Evolutionary conservation across 2,797 vertebrate genomes (phyloP).

Genomic region (Darevskia nairensis): DNA sequence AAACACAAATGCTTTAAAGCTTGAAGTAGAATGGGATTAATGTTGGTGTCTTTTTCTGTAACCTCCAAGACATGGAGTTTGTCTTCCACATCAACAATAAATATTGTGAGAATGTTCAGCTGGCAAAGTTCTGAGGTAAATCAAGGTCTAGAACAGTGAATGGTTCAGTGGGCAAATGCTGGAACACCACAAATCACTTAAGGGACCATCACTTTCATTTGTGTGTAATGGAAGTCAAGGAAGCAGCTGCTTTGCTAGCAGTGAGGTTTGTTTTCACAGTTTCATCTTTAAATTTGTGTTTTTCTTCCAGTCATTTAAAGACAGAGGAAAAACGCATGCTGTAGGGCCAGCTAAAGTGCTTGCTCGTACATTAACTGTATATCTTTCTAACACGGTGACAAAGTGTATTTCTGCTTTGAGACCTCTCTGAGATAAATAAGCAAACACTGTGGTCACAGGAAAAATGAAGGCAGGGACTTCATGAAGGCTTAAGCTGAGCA

Average conservation of each 20-base stretch:
- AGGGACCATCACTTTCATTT: conserved; percentile 49
- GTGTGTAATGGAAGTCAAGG: conserved; percentile 20
- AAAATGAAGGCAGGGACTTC: conserved; percentile 7
- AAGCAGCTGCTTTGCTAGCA: conserved; percentile 49
- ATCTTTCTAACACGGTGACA: conserved; percentile 20
- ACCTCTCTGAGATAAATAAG: conserved; percentile 9
- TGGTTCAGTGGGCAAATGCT: conserved; percentile 57
- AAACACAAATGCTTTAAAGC: conserved; percentile 31
- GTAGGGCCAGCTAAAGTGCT: not conserved
- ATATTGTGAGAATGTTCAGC: conserved; percentile 51
- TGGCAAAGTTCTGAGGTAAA: conserved; percentile 48
- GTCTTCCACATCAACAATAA: conserved; percentile 49
- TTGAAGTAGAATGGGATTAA: conserved; percentile 52
- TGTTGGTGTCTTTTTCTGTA: conserved; percentile 49
- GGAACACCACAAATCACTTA: conserved; percentile 48
- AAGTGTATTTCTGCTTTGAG: conserved; percentile 22
- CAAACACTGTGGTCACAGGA: not conserved
- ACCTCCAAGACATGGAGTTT: conserved; percentile 52
- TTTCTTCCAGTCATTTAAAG: conserved; percentile 43
- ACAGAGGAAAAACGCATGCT: not conserved
- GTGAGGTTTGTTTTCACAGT: conserved; percentile 38
- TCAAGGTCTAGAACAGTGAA: conserved; percentile 44
- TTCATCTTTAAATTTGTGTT: conserved; percentile 45
- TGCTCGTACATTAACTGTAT: not conserved
- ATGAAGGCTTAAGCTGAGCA: not conserved